These are phyloP conservation scores for Microcebus tavaratra DNA, from an alignment of 2,113 vertebrate genomes.

Conservation along the genomic window DNA sequence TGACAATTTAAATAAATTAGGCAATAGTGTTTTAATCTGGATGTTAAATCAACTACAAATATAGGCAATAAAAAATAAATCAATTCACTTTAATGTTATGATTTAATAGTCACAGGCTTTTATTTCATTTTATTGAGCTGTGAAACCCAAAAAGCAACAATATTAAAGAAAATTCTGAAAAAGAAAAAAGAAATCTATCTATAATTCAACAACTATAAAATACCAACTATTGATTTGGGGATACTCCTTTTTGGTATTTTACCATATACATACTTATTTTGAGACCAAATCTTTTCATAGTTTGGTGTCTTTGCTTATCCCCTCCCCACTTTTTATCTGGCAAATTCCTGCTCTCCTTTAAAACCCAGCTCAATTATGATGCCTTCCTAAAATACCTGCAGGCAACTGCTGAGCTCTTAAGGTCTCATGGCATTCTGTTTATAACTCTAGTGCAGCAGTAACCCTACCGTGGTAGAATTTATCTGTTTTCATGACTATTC, in stretches of 20 bases:
- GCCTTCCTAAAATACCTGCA: background rate
- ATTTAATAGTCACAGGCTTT: background rate
- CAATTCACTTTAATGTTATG: background rate
- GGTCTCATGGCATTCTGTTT: background rate
- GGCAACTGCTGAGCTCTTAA: background rate
- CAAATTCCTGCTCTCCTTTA: constrained; percentile 7
- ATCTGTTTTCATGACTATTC: background rate
- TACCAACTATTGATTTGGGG: background rate
- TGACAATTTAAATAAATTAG: background rate
- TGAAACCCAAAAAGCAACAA: background rate
- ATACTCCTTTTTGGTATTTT: background rate
- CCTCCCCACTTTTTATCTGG: background rate
- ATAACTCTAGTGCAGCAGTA: background rate
- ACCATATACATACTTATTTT: background rate
- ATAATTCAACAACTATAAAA: background rate
- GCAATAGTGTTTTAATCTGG: constrained; percentile 13
- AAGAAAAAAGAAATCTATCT: background rate
- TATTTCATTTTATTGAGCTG: constrained; percentile 16
- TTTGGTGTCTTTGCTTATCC: background rate
- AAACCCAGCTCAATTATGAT: background rate
- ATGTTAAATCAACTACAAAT: constrained; percentile 16
- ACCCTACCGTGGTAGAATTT: background rate
- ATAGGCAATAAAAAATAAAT: background rate
- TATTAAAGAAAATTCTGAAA: constrained; percentile 11
- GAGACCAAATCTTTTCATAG: background rate